Evolutionary conservation across 2,797 vertebrate species (phyloP), one percentile per base, ranked within the genome.

Genomic region (Sciurus vulgaris): DNA sequence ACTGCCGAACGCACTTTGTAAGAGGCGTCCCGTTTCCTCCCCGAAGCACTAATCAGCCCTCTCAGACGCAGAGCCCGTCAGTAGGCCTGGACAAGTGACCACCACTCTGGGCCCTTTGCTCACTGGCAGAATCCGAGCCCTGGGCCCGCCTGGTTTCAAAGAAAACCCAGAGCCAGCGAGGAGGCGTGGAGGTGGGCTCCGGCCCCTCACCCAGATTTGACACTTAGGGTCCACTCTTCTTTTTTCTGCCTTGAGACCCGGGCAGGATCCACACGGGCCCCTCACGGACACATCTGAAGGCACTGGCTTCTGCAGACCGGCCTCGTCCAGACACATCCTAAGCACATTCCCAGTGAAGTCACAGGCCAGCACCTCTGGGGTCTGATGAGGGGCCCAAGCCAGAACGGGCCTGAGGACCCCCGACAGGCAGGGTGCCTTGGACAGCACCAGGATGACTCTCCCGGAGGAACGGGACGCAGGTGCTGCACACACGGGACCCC

Each of bases 401-500:
- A 54, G 51, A 18, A 18, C 7, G 51, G 51, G 17, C 51, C 17
- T 54, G 51, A 54, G 51, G 51, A 18, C 17, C 5, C 17, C 51
- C 17, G 14, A 17, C 51, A 54, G 17, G 51, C 17, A 54, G 17
- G 51, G 5, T 18, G 51, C 51, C 51, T 18, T 17, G 18, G 51
- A 18, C 51, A 20, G 51, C 51, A 51, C 14, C 22, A 22, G 15
- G 10, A 54, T n/a, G 26, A 7, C 44, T 7, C 44, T 47, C 47
- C 0, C 2, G n/a, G n/a, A 76, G 65, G 78, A n/a, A 51, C 0
- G 15, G 79, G 1, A 10, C 10, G 30, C 22, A 17, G 11, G 3
- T 0, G 2, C 65, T 8, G 10, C 2, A 20, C 59, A 61, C 47
- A 69, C 51, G 67, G 0, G 1, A 11, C 10, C 44, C 33, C 33